Evolutionary conservation across 2,888 invertebrate species (phyloP).

Genomic region (Theodoxus fluviatilis): DNA sequence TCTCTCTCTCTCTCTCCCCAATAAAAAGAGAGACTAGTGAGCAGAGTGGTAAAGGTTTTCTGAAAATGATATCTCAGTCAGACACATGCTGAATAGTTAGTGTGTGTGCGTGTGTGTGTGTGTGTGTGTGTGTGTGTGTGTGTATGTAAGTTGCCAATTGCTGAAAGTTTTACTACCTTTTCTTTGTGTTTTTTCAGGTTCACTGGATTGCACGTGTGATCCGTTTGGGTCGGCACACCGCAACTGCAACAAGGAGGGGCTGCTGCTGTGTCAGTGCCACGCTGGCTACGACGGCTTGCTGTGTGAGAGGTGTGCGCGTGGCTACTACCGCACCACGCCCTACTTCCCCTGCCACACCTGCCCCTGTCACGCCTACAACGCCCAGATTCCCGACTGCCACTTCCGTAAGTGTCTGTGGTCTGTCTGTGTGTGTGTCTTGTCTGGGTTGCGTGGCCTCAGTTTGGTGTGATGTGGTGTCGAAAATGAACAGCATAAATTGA

Average conservation of each 20-base stretch:
- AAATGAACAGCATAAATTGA: too few relatives aligned
- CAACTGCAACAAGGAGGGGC: constrained; percentile 15
- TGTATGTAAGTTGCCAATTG: constrained; percentile 7
- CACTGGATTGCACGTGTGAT: constrained; percentile 40
- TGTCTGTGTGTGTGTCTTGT: neutral
- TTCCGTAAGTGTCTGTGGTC: constrained; percentile 43
- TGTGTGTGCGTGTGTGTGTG: neutral
- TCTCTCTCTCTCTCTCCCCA: neutral
- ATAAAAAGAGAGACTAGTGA: neutral
- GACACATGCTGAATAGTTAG: neutral
- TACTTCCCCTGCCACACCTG: constrained; percentile 48
- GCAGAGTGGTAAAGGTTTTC: neutral
- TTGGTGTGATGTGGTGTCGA: too few relatives aligned
- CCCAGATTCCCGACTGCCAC: constrained; percentile 39
- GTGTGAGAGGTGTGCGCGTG: constrained; percentile 48
- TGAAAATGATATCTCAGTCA: too few relatives aligned
- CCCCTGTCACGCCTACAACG: constrained; percentile 43
- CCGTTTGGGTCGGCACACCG: constrained; percentile 19
- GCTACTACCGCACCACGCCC: constrained; percentile 43
- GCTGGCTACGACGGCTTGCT: constrained; percentile 45
- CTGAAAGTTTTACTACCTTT: neutral
- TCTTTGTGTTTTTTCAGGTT: constrained; percentile 29
- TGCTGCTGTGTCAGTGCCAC: constrained; percentile 42
- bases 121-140: neutral
- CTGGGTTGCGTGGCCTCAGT: too few relatives aligned